phyloP scores from a whole-genome alignment of 2,113 vertebrate genomes.

The Pao palembangensis region DNA sequence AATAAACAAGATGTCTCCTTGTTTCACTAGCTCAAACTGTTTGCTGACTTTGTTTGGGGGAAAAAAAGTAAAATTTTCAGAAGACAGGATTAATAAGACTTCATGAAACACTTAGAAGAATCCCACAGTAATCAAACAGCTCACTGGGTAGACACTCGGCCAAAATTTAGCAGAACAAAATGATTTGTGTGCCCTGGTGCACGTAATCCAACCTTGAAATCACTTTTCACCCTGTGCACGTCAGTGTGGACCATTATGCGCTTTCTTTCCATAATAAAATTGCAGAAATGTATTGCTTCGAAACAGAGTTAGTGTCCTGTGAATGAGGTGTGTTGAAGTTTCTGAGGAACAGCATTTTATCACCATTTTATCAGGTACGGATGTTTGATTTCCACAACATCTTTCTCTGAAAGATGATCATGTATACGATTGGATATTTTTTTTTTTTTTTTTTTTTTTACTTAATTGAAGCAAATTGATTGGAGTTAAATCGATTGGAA shows the following conservation, averaged over 20 bases:
- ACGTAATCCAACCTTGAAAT: slow-evolving; percentile 21
- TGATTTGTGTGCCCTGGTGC: slow-evolving; percentile 1
- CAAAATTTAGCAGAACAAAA: slow-evolving; percentile 5
- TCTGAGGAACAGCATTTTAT: not conserved
- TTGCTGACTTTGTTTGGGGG: no score
- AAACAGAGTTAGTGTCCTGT: not conserved
- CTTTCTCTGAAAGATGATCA: not conserved
- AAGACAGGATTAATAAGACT: not conserved
- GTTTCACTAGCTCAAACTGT: no score
- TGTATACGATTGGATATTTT: slow-evolving; percentile 29
- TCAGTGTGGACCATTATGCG: not conserved
- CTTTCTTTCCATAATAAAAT: not conserved
- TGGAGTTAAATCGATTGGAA: slow-evolving; percentile 26
- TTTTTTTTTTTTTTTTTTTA: slow-evolving; percentile 37
- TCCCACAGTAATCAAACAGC: not conserved
- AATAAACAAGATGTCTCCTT: no score
- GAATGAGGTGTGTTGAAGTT: not conserved
- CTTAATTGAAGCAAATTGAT: slow-evolving; percentile 39
- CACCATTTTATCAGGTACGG: not conserved
- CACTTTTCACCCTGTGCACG: not conserved
- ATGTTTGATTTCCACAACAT: not conserved
- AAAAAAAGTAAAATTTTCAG: no score
- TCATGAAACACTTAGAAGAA: not conserved
- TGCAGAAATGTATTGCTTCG: not conserved
- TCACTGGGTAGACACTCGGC: not conserved